Conservation (phyloP, 2,888 invertebrate species). For the Nysson spinosus region DNA sequence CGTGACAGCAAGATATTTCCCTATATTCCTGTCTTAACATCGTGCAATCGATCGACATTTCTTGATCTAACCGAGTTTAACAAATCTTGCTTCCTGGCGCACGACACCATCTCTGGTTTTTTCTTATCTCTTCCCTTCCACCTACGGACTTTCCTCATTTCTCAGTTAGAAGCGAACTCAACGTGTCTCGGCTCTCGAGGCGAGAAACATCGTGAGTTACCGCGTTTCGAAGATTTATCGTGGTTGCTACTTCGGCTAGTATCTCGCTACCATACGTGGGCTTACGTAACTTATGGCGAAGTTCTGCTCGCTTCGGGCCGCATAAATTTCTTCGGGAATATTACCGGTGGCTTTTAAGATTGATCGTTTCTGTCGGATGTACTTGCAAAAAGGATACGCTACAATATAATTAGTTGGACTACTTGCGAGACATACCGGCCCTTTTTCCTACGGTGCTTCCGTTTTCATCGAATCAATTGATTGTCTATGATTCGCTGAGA, state of each 20-base stretch:
- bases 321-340: slow-evolving; percentile 47
- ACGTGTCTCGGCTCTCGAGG: slow-evolving; percentile 30
- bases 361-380: slow-evolving; percentile 33
- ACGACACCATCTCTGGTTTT: slow-evolving; percentile 31
- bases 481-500: too few species aligned
- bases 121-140: neutral
- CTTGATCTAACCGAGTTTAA: slow-evolving; percentile 36
- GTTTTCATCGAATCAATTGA: too few species aligned
- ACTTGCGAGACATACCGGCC: neutral
- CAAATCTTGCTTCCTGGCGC: slow-evolving; percentile 38
- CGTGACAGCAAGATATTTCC: slow-evolving; percentile 51
- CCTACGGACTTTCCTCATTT: neutral
- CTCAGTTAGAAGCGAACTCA: slow-evolving; percentile 3
- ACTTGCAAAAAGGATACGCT: neutral
- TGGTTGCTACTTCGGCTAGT: slow-evolving; percentile 37
- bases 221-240: slow-evolving; percentile 55
- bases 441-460: too few species aligned
- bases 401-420: slow-evolving; percentile 30
- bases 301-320: slow-evolving; percentile 30
- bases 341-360: slow-evolving; percentile 41
- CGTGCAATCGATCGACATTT: slow-evolving; percentile 57
- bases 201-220: slow-evolving; percentile 47
- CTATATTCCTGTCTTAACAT: slow-evolving; percentile 26
- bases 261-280: slow-evolving; percentile 45
- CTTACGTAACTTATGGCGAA: slow-evolving; percentile 48